Evolutionary conservation across 2,113 vertebrate genomes (phyloP).

Genomic region (Columba janthina): DNA sequence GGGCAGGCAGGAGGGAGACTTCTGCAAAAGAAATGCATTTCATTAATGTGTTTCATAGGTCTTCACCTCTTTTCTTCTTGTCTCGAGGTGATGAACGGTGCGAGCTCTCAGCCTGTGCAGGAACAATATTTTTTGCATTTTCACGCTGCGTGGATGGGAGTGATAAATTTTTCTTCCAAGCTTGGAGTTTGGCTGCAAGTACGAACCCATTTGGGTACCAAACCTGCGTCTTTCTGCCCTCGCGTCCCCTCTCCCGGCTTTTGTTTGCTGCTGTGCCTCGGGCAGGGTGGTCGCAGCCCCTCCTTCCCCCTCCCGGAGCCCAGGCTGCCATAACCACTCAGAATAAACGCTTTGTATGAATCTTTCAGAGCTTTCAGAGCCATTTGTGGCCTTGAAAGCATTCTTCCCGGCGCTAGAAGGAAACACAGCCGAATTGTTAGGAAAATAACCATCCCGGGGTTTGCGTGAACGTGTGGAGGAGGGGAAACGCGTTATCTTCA

Average conservation of each 20-base stretch:
- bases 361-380: background rate
- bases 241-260: background rate
- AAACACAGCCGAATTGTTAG: background rate
- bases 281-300: background rate
- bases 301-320: background rate
- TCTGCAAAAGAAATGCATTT: fast-evolving
- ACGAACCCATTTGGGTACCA: background rate
- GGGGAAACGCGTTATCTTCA: background rate
- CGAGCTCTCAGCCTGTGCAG: background rate
- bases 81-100: background rate
- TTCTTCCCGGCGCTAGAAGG: background rate
- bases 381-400: background rate
- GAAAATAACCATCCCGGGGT: background rate
- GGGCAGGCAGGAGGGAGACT: background rate
- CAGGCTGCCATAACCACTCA: background rate
- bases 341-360: background rate
- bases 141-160: background rate
- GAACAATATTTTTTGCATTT: fast-evolving
- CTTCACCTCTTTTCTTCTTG: background rate
- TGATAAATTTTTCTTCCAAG: background rate
- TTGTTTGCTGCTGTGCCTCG: background rate
- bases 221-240: background rate
- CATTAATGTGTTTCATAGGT: no score
- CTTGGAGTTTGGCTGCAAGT: background rate
- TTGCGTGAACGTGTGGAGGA: background rate